Conservation (phyloP, 2,113 vertebrate genomes). For the Silurus glanis region DNA sequence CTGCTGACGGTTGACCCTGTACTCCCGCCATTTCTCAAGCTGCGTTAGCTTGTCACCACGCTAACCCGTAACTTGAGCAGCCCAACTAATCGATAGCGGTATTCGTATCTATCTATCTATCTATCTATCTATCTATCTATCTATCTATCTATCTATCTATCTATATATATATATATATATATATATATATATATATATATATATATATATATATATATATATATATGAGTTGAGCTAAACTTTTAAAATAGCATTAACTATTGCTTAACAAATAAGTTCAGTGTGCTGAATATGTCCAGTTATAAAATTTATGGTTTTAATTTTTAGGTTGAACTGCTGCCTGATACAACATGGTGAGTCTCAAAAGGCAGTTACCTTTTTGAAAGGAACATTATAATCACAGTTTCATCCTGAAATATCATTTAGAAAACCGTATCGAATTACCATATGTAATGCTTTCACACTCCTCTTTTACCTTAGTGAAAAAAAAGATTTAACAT, state of each 20-base stretch:
- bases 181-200: too few relatives aligned
- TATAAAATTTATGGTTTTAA: not conserved
- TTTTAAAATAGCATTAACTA: not conserved
- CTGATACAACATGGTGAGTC: not conserved
- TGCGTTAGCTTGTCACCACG: too few relatives aligned
- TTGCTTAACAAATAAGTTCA: not conserved
- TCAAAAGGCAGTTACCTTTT: not conserved
- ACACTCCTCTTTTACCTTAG: not conserved
- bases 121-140: too few relatives aligned
- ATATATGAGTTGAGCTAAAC: not conserved
- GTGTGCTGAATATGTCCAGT: not conserved
- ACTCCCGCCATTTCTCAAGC: too few relatives aligned
- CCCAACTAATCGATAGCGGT: too few relatives aligned
- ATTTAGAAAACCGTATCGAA: not conserved
- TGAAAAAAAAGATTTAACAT: not conserved
- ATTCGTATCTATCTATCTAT: too few relatives aligned
- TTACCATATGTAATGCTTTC: not conserved
- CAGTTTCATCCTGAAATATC: not conserved
- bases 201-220: too few relatives aligned
- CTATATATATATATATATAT: too few relatives aligned
- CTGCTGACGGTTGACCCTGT: too few relatives aligned
- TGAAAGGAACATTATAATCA: constrained; percentile 1
- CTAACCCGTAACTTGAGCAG: too few relatives aligned
- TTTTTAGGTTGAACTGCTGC: not conserved
- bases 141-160: too few relatives aligned